phyloP scores from a whole-genome alignment of 2,797 vertebrate species.

The Etheostoma perlongum region DNA sequence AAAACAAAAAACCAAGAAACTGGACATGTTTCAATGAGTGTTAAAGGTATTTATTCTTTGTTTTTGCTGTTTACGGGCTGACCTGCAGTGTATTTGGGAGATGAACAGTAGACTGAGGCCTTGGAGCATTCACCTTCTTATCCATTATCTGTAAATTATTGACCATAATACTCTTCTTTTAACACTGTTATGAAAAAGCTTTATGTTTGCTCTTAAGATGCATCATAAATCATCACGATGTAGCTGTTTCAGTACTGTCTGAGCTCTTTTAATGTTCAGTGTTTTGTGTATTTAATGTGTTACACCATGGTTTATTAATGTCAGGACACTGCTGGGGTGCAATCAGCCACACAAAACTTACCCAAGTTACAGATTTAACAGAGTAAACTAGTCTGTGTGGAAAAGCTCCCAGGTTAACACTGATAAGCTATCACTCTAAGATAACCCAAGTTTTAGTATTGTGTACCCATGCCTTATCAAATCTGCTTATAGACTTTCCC shows the following conservation, averaged over 20 bases:
- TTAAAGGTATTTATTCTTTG: conserved; percentile 80
- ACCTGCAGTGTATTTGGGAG: conserved; percentile 56
- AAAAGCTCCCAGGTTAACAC: conserved; percentile 39
- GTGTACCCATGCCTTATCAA: conserved; percentile 59
- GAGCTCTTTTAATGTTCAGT: not conserved
- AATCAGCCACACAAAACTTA: not conserved
- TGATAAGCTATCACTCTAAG: conserved; percentile 63
- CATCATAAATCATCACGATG: conserved; percentile 4
- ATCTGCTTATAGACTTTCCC: conserved; percentile 58
- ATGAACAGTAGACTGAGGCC: conserved; percentile 49
- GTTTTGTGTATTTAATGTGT: not conserved
- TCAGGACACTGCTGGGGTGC: not conserved
- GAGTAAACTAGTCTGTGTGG: not conserved
- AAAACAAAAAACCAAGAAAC: conserved; percentile 42
- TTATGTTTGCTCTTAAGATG: conserved; percentile 36
- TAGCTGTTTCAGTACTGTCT: not conserved
- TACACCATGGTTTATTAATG: not conserved
- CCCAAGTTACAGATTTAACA: not conserved
- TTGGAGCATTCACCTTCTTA: conserved; percentile 25
- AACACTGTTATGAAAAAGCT: conserved; percentile 41
- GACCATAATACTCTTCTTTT: conserved; percentile 45
- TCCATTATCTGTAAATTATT: conserved; percentile 25
- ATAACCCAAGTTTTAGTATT: conserved; percentile 30
- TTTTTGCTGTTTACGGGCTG: conserved; percentile 54
- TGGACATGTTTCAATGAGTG: conserved; percentile 60